Conservation (phyloP, 2,888 invertebrate genomes). For the Parnassius orleans region DNA sequence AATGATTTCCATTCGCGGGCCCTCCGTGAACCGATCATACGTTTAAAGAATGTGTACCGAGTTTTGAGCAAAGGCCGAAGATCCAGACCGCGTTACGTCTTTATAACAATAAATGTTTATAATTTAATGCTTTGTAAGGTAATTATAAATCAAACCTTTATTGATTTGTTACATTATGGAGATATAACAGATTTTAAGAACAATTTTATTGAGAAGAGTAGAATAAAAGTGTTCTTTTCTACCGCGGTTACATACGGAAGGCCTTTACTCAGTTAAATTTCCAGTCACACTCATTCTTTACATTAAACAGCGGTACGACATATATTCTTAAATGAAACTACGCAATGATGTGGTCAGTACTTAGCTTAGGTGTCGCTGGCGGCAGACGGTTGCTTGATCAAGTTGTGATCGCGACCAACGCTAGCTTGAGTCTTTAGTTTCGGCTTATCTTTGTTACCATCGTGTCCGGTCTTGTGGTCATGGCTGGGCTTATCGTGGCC, state of each 20-base stretch:
- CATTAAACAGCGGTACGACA: slow-evolving; percentile 38
- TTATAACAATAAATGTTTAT: neutral
- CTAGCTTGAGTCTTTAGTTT: slow-evolving; percentile 66
- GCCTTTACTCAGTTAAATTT: slow-evolving; percentile 20
- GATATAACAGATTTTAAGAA: too few relatives aligned
- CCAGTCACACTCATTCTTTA: slow-evolving; percentile 27
- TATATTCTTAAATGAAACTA: slow-evolving; percentile 37
- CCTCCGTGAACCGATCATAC: slow-evolving; percentile 1
- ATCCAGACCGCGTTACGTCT: neutral
- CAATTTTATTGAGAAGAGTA: too few relatives aligned
- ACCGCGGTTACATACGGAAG: slow-evolving; percentile 9
- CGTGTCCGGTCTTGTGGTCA: slow-evolving; percentile 31
- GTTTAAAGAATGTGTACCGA: slow-evolving; percentile 4
- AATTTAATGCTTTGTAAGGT: neutral
- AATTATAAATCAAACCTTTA: too few relatives aligned
- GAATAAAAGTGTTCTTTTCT: too few relatives aligned
- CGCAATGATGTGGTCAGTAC: slow-evolving; percentile 39
- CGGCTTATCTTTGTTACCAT: slow-evolving; percentile 45
- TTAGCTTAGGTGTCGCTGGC: slow-evolving; percentile 71
- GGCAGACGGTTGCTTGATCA: slow-evolving; percentile 76
- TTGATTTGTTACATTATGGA: too few relatives aligned
- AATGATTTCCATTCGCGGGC: neutral
- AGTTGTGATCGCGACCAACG: slow-evolving; percentile 81
- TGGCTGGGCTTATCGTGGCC: slow-evolving; percentile 48
- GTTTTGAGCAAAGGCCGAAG: slow-evolving; percentile 22